Percentiles rank a stretch among this genome's conserved stretches.
These are phyloP conservation scores for Crypturellus tataupa DNA, from an alignment of 2,797 vertebrate genomes.

Conservation along the genomic window DNA sequence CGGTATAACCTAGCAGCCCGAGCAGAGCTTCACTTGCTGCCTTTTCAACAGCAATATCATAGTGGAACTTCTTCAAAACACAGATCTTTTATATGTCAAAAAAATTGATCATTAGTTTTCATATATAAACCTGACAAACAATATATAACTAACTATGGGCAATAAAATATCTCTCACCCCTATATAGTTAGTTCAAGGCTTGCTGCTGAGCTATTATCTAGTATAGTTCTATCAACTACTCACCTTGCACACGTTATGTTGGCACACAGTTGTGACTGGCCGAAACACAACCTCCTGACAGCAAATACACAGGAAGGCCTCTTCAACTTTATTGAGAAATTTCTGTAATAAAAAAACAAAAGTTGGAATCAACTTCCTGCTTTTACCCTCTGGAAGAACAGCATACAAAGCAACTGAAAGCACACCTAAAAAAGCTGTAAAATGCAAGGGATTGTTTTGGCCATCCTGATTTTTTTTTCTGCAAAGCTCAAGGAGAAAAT, in stretches of 20 bases:
- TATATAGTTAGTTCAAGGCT: neutral
- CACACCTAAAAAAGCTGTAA: rapidly evolving
- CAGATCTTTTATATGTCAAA: neutral
- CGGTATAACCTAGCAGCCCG: rapidly evolving
- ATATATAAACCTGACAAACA: neutral
- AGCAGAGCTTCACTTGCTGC: rapidly evolving
- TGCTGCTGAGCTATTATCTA: neutral
- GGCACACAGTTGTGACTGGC: conserved; percentile 94
- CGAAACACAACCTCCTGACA: conserved; percentile 96
- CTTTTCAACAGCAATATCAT: neutral
- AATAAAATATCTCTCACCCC: neutral
- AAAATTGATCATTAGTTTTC: neutral
- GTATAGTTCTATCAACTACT: neutral
- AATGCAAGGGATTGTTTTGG: neutral
- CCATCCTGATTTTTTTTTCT: neutral
- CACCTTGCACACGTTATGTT: conserved; percentile 98
- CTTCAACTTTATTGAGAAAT: conserved; percentile 94
- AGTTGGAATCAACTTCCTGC: rapidly evolving
- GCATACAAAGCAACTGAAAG: neutral
- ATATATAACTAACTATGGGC: too few relatives aligned
- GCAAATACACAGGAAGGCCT: conserved; percentile 95
- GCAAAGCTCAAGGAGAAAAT: neutral
- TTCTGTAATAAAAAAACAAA: conserved; percentile 79
- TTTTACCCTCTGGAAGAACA: neutral
- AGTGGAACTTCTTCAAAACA: neutral